phyloP scores from a whole-genome alignment of 2,888 invertebrate genomes.

The Heliconius ismenius region DNA sequence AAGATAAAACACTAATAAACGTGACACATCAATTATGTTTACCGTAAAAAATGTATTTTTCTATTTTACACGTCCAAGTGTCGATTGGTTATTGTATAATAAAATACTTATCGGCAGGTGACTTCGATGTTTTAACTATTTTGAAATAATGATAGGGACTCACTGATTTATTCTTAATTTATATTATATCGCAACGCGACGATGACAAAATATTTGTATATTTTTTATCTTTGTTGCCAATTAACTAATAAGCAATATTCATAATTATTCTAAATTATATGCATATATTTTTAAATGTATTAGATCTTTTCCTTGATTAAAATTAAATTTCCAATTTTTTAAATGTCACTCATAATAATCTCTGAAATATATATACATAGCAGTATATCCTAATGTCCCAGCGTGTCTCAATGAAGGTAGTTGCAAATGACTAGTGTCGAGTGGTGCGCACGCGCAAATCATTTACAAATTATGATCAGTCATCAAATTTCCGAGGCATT shows the following conservation, averaged over 20 bases:
- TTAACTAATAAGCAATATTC: not conserved
- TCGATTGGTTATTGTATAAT: slow-evolving; percentile 37
- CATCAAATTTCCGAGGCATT: slow-evolving; percentile 51
- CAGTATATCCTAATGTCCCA: not conserved
- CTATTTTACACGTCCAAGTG: slow-evolving; percentile 18
- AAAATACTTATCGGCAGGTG: slow-evolving; percentile 34
- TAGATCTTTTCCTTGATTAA: not conserved
- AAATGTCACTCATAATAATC: not conserved
- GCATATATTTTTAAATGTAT: not conserved
- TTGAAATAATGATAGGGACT: slow-evolving; percentile 23
- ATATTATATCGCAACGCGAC: not conserved
- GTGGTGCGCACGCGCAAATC: slow-evolving; percentile 63
- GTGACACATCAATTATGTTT: slow-evolving; percentile 47
- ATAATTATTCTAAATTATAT: not conserved
- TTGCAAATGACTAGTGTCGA: slow-evolving; percentile 52
- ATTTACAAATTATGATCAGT: slow-evolving; percentile 42
- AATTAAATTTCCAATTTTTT: not conserved
- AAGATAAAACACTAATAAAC: slow-evolving; percentile 42
- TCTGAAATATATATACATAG: not conserved
- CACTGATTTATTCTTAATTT: slow-evolving; percentile 35
- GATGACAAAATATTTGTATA: not conserved
- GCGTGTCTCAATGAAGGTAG: slow-evolving; percentile 55
- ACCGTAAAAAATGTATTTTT: slow-evolving; percentile 49
- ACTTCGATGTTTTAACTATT: slow-evolving; percentile 45
- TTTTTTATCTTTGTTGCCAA: not conserved